These are phyloP conservation scores for Sparidentex hasta DNA, from an alignment of 2,797 vertebrate genomes.

Conservation along the genomic window DNA sequence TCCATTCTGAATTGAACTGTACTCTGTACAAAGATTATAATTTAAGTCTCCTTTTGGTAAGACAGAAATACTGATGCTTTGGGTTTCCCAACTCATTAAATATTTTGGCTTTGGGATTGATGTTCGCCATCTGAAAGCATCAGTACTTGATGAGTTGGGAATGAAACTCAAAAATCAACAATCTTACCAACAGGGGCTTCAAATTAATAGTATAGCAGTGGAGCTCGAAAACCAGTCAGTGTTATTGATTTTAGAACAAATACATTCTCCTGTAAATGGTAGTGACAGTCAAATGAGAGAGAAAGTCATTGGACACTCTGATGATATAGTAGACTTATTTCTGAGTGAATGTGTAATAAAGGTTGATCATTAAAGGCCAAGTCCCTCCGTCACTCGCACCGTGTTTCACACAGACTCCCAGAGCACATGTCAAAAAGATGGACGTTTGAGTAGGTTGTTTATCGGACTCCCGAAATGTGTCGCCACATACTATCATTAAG, in stretches of 20 bases:
- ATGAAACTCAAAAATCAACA: no score
- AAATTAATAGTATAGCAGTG: no score
- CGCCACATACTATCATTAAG: conserved; percentile 14
- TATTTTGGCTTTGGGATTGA: no score
- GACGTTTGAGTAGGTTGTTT: not conserved
- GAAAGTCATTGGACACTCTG: not conserved
- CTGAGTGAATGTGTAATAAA: not conserved
- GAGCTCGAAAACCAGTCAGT: not conserved
- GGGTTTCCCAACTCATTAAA: no score
- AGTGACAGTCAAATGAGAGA: not conserved
- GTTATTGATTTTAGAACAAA: not conserved
- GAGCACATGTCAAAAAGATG: not conserved
- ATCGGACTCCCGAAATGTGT: conserved; percentile 5
- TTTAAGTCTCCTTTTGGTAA: no score
- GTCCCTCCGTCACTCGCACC: not conserved
- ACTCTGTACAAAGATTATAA: no score
- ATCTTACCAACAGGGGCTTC: no score
- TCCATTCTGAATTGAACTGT: no score
- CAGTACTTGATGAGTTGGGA: no score
- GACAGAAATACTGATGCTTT: no score
- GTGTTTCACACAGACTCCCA: conserved; percentile 3
- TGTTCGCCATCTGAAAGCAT: no score
- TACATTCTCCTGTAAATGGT: not conserved
- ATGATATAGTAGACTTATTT: not conserved
- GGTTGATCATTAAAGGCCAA: not conserved